Evolutionary conservation across 2,797 vertebrate species (phyloP).

Genomic region (Alauda arvensis): DNA sequence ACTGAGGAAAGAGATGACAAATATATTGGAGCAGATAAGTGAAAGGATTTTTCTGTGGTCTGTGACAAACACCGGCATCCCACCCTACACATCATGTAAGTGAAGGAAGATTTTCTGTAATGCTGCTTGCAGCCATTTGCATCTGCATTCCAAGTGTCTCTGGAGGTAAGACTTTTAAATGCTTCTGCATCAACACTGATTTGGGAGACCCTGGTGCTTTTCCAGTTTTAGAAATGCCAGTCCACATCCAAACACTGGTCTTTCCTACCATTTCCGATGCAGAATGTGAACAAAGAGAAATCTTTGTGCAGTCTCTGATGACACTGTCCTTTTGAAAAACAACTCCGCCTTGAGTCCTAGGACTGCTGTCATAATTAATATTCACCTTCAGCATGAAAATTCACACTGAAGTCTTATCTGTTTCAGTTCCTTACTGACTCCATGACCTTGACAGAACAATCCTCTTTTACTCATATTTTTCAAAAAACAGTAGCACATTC

Average conservation of each 20-base stretch:
- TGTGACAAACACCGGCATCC: neutral
- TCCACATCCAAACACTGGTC: neutral
- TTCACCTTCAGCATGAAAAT: neutral
- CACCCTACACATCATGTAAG: neutral
- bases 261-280: neutral
- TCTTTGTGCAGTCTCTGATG: neutral
- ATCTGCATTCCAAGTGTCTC: neutral
- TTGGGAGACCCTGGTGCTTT: neutral
- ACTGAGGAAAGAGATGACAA: neutral
- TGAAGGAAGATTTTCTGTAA: neutral
- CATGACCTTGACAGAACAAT: neutral
- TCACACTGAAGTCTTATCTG: neutral
- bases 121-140: neutral
- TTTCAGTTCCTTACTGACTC: neutral
- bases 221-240: neutral
- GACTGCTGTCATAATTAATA: neutral
- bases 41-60: neutral
- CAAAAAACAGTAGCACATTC: neutral
- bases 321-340: neutral
- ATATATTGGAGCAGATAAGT: neutral
- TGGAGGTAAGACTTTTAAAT: neutral
- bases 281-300: neutral
- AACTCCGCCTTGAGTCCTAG: neutral
- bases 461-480: neutral
- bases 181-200: neutral